Conservation (phyloP, 1,140 invertebrate genomes). For the Oryctes rhinoceros region DNA sequence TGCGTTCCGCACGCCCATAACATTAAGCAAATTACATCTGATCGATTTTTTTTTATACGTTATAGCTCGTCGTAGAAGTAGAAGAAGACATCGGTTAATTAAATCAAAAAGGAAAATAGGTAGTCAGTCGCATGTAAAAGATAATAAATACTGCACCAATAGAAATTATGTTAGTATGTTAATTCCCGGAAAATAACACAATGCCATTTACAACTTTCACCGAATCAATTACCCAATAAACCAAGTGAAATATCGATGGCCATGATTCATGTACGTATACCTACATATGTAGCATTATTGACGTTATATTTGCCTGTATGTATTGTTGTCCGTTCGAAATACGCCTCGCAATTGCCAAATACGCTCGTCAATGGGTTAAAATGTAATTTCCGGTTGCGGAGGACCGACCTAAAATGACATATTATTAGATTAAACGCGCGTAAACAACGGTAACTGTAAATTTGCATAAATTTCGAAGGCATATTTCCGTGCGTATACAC, state of each 20-base stretch:
- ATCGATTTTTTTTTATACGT: no score
- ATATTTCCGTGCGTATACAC: background rate
- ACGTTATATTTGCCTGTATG: background rate
- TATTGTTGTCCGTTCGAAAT: slow-evolving; percentile 9
- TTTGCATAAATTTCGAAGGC: background rate
- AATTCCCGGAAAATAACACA: slow-evolving; percentile 6
- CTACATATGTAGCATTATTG: background rate
- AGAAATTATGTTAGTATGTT: background rate
- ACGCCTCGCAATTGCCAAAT: slow-evolving; percentile 7
- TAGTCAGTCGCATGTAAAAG: no score
- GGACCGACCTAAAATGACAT: background rate
- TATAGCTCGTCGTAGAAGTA: no score
- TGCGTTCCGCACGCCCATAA: no score
- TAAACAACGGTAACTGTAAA: background rate
- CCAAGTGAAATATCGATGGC: background rate
- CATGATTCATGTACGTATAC: background rate
- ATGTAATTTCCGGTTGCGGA: slow-evolving; percentile 13
- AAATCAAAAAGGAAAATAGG: no score
- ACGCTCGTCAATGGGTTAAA: slow-evolving; percentile 8
- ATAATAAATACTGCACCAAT: background rate
- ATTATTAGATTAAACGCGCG: background rate
- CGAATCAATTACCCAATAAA: background rate
- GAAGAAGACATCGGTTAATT: no score
- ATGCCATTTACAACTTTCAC: background rate
- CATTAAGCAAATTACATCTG: no score